Evolutionary conservation across 2,113 vertebrate genomes (phyloP), one percentile per base, ranked within the genome.

Genomic region (Aythya baeri): DNA sequence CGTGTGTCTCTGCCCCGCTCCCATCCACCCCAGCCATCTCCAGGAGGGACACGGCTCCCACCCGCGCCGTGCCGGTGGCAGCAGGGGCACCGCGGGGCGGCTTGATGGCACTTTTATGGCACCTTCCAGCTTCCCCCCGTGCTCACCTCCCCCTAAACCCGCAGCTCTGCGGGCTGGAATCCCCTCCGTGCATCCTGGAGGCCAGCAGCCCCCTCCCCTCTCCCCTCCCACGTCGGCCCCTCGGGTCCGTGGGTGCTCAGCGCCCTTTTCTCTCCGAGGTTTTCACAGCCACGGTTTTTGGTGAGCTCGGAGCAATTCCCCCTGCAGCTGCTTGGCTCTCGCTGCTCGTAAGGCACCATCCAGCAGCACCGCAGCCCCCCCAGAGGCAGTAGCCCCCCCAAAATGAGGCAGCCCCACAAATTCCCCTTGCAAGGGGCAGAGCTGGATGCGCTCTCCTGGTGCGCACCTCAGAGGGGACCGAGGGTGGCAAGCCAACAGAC

Each of bases 361-460:
- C 5, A 5, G 18, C 9, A 8, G 44, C 3, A 18, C 17, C 31
- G 23, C 36, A 14, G 36, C 38, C 86, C 21, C 21, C 25, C 29
- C n/a, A 49, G n/a, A 29, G 4, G 34, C 81, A 41, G 8, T 10
- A 79, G 36, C 46, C 46, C 58, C 6, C 1, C 12, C 8, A 41
- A 13, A 41, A 41, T 41, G 38, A 41, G 38, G 38, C 38, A 41
- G 38, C 65, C 17, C 49, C 71, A 41, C 10, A 9, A 32, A 6
- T 23, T 5, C 29, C 26, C 36, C 50, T 12, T 3, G 11, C 17
- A 27, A 86, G 25, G 15, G 11, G 5, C 70, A 65, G 38, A 38
- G 71, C 83, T 71, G 32, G 20, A 41, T 2, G 7, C 9, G 2
- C 11, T 29, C 27, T 29, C 50, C 6, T 1, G 0, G 34, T 20